Evolutionary conservation across 2,888 invertebrate genomes (phyloP), one percentile per base, ranked within the genome.

Genomic region (Diarsia brunnea): DNA sequence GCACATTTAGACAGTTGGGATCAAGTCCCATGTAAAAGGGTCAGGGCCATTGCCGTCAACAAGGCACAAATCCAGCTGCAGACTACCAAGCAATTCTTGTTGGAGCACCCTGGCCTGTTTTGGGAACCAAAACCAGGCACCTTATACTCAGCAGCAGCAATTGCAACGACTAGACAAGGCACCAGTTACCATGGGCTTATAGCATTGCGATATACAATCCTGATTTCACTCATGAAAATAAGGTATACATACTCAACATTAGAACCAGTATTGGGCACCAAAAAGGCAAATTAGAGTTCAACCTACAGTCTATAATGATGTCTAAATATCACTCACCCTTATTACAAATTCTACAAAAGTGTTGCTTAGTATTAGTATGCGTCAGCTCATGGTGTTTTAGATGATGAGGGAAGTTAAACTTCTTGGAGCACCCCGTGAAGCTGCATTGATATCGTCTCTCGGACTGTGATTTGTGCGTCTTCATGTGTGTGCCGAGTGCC

Each of bases 371-470:
- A 51, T 95, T 92, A 4, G 94, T 94, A 78, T 97, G 97, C 0
- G 95, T 95, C 47, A 95, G 85, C 81, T 95, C 94, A 83, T 97
- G 97, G 77, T 96, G 94, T 78, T 93, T 95, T 76, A 96, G 86
- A 85, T 97, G 96, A 75, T 96, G 96, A 4, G 91, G 85, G 81
- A 96, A 96, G 84, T 96, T 96, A 84, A 97, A 97, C 16, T 93
- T 89, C 87, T 96, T 96, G 4, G 86, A 84, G 84, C 97, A 97
- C 31, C 93, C 93, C 0, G 75, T 73, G 73, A 90, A 90, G 63
- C 89, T 90, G 84, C 97, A 97, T 31, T 90, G 91, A 79, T 92
- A 95, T 43, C 91, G 89, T 67, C 95, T 90, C 81, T 96, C 94
- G 0, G 93, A 91, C 81, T 91, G 91, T 0, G 94, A 92, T 58